Base-by-base conservation (phyloP, 2,888 invertebrate species). In the Tribolium freemani region DNA sequence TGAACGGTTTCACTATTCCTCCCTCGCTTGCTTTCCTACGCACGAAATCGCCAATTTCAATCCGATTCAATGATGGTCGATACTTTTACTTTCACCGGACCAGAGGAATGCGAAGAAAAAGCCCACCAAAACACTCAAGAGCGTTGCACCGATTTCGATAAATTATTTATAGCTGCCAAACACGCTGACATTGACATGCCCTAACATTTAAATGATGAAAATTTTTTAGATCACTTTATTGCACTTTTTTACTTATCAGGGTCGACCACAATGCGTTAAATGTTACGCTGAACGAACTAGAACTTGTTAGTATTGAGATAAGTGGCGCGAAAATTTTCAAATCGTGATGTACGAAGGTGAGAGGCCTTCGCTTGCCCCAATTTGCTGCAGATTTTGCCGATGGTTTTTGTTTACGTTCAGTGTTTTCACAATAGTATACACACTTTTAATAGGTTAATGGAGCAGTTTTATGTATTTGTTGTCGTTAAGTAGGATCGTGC, bases 301-400 rank as follows among this genome's bases (percentile, higher is more conserved):
- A 71, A 71, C 71, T 71, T 60, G 53, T 71, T 71, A 54, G 58
- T 71, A 71, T 71, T 71, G 67, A 67, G 53, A 63, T 45, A 8
- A 53, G 20, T 26, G 50, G 61, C 48, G 50, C 31, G 10, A 67
- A 48, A 44, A 57, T 45, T 13, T 44, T 6, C n/a, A 53, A 64
- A 20, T 53, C 26, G 26, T 26, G 26, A 26, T 26, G 26, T 26
- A 3, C 26, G 26, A 26, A 26, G 26, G 26, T 26, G 26, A 5
- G 26, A 26, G 4, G 26, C 26, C 26, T 26, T 26, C 26, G 26
- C 26, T 26, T 26, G 45, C 10, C 16, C 11, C 48, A 48, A 48
- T 48, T 31, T 54, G 20, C 10, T 54, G 10, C 13, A 30, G 10
- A 31, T 10, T 13, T 54, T 21, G 16, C 6, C 16, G 21, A 21